These are phyloP conservation scores for Scaptomyza reducta DNA, from an alignment of 2,888 invertebrate genomes.

Conservation along the genomic window DNA sequence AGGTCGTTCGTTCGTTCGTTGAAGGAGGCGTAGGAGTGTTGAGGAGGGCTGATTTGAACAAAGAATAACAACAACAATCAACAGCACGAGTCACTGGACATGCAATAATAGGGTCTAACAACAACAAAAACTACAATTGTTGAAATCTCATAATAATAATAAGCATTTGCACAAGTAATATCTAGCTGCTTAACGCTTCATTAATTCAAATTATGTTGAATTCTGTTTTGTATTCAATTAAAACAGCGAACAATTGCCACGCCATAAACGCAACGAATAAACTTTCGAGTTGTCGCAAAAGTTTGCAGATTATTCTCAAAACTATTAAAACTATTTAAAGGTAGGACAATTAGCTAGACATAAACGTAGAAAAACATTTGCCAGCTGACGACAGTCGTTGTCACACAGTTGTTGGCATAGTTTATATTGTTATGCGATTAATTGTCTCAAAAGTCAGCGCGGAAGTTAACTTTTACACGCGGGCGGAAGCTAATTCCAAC, in stretches of 20 bases:
- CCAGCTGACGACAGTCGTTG: conserved; percentile 1
- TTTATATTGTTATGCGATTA: conserved; percentile 52
- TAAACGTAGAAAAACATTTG: not conserved
- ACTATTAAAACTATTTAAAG: conserved; percentile 6
- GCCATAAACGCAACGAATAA: not conserved
- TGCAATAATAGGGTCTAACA: conserved; percentile 29
- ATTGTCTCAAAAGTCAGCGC: conserved; percentile 68
- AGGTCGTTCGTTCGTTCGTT: conserved; percentile 25
- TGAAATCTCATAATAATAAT: conserved; percentile 15
- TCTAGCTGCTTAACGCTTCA: conserved; percentile 43
- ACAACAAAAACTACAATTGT: conserved; percentile 1
- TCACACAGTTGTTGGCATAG: conserved; percentile 10
- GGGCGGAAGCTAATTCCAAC: conserved; percentile 56
- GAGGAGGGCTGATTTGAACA: conserved; percentile 37
- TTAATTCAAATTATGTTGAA: conserved; percentile 50
- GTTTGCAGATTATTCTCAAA: not conserved
- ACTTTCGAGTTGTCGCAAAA: not conserved
- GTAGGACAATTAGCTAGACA: conserved; percentile 1
- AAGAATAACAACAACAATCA: conserved; percentile 37
- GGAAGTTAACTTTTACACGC: conserved; percentile 65
- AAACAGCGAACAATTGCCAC: not conserved
- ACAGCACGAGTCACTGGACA: conserved; percentile 70
- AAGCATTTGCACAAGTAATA: conserved; percentile 28
- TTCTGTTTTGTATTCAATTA: conserved; percentile 1
- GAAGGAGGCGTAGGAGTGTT: conserved; percentile 29